phyloP scores from a whole-genome alignment of 2,888 invertebrate species.

The Rotaria sp. region DNA sequence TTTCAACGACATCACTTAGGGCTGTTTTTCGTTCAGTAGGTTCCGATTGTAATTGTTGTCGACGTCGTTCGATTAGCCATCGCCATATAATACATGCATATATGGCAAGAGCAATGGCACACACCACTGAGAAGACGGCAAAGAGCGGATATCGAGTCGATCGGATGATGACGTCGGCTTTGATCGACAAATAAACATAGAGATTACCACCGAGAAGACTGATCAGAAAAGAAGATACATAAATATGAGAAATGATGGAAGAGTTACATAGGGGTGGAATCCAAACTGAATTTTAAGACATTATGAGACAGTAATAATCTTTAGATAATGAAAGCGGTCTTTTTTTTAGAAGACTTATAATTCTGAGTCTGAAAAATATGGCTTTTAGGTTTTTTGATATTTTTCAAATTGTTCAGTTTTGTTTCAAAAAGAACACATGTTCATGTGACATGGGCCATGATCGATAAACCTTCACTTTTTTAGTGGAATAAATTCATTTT shows the following conservation, averaged over 20 bases:
- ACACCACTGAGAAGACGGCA: conserved; percentile 29
- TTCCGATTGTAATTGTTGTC: neutral
- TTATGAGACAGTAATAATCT: too few species aligned
- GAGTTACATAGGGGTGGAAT: too few species aligned
- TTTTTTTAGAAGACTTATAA: too few species aligned
- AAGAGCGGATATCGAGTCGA: neutral
- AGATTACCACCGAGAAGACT: neutral
- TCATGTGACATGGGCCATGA: too few species aligned
- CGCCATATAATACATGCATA: neutral
- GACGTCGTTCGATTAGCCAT: neutral
- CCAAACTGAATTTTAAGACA: too few species aligned
- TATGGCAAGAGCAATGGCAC: neutral
- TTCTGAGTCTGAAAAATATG: too few species aligned
- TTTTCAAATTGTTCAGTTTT: too few species aligned
- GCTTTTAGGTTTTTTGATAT: too few species aligned
- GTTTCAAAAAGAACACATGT: too few species aligned
- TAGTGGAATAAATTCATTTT: too few species aligned
- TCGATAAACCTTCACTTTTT: too few species aligned
- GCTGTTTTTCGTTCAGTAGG: neutral
- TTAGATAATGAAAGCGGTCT: too few species aligned
- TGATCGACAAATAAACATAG: neutral
- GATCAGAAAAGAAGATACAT: neutral
- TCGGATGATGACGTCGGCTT: conserved; percentile 39
- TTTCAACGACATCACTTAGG: neutral
- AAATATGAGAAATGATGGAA: neutral